A percentile compares a stretch with the other conserved stretches of the same genome.
Evolutionary conservation across 2,113 vertebrate genomes (phyloP).

Genomic region (Entelurus aequoreus): DNA sequence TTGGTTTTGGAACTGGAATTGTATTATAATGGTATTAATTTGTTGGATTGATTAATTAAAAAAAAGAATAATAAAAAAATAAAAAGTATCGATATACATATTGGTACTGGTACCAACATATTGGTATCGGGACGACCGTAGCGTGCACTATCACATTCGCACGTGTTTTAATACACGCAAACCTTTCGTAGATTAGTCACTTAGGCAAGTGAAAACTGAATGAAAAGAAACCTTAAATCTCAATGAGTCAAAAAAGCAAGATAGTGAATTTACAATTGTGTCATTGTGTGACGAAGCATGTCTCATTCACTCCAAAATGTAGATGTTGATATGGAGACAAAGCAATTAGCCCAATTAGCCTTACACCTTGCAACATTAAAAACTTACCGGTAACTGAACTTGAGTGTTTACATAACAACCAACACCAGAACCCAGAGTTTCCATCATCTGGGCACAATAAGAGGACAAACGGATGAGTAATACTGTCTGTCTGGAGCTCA

Average conservation of each 20-base stretch:
- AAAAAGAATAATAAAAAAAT: too few relatives aligned
- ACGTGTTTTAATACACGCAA: too few relatives aligned
- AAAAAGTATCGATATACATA: too few relatives aligned
- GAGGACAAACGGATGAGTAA: slow-evolving; percentile 33
- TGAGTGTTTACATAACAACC: slow-evolving; percentile 20
- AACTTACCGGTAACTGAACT: not conserved
- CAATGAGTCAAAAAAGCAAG: not conserved
- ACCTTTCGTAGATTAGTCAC: not conserved
- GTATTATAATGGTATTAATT: too few relatives aligned
- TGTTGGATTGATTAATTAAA: too few relatives aligned
- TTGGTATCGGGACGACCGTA: not conserved
- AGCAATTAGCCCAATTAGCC: not conserved
- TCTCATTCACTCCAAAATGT: not conserved
- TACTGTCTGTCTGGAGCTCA: slow-evolving; percentile 50
- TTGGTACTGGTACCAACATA: not conserved
- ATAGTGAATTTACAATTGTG: not conserved
- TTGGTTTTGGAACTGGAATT: too few relatives aligned
- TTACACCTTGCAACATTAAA: not conserved
- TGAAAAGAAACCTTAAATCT: not conserved
- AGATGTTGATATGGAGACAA: not conserved
- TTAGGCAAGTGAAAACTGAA: not conserved
- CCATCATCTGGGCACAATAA: slow-evolving; percentile 31
- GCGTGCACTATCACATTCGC: too few relatives aligned
- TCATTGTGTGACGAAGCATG: not conserved
- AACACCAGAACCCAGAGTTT: slow-evolving; percentile 9